A percentile compares a stretch with the other conserved stretches of the same genome.
Evolutionary conservation across 2,113 vertebrate genomes (phyloP).

Genomic region (Istiophorus platypterus): DNA sequence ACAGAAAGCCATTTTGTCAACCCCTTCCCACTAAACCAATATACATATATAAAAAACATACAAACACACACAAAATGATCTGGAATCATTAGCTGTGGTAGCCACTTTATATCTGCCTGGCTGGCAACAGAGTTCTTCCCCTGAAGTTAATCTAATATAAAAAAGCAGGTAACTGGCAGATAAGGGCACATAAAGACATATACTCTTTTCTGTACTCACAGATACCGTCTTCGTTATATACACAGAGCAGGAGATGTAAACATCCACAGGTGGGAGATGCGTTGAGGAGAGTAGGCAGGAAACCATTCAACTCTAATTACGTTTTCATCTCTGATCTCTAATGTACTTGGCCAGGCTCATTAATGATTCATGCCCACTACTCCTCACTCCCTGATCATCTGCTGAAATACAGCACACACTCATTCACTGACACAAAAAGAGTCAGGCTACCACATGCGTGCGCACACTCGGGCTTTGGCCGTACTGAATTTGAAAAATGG

Average conservation of each 20-base stretch:
- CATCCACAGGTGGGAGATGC: conserved; percentile 4
- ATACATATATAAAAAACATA: too few species aligned
- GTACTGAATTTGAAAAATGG: background rate
- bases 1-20: too few species aligned
- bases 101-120: too few species aligned
- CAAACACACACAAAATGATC: background rate
- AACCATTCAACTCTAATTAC: conserved; percentile 30
- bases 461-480: background rate
- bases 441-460: background rate
- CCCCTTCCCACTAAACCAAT: too few species aligned
- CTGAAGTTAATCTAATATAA: background rate
- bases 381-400: background rate
- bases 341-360: conserved; percentile 7
- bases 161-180: background rate
- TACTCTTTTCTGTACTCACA: background rate
- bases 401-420: background rate
- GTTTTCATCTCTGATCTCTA: conserved; percentile 25
- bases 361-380: conserved; percentile 41
- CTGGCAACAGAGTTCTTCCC: too few species aligned
- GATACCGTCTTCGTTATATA: background rate
- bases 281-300: background rate
- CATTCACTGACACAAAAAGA: background rate
- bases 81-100: background rate
- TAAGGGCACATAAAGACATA: conserved; percentile 3
- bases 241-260: conserved; percentile 12